These are phyloP conservation scores for Drosophila melanica DNA, from an alignment of 1,140 invertebrate genomes.

Conservation along the genomic window DNA sequence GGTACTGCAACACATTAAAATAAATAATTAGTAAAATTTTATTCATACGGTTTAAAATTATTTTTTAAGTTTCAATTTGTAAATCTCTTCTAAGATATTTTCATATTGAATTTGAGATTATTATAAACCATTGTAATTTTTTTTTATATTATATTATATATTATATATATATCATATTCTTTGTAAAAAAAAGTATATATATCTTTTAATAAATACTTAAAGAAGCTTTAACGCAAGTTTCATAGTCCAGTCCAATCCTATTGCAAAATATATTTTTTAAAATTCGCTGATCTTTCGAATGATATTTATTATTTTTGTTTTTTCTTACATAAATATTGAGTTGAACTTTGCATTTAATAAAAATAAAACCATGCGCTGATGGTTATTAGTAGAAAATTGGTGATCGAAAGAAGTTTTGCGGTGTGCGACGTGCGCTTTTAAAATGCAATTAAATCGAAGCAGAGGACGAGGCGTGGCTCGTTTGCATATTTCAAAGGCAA, in stretches of 20 bases:
- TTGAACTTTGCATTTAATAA: slow-evolving; percentile 20
- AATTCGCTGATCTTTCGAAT: not conserved
- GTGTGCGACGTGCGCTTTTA: slow-evolving; percentile 27
- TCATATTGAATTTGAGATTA: too few species aligned
- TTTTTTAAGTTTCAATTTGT: too few species aligned
- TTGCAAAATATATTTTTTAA: not conserved
- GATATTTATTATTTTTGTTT: not conserved
- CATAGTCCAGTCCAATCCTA: not conserved
- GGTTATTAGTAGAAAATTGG: slow-evolving; percentile 40
- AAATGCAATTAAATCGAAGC: slow-evolving; percentile 52
- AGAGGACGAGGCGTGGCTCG: slow-evolving; percentile 2
- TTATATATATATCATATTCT: too few species aligned
- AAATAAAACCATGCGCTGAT: slow-evolving; percentile 1
- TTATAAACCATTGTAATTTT: too few species aligned
- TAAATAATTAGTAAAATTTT: too few species aligned
- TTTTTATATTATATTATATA: too few species aligned
- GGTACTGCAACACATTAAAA: too few species aligned
- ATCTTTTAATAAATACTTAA: too few species aligned
- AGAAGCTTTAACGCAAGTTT: not conserved
- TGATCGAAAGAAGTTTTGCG: slow-evolving; percentile 29
- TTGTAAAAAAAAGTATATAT: too few species aligned
- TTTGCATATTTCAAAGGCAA: slow-evolving; percentile 22
- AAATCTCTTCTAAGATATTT: too few species aligned
- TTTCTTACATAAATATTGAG: not conserved
- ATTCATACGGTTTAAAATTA: too few species aligned